phyloP scores from a whole-genome alignment of 2,113 vertebrate genomes.

The Platycercus adscitus region DNA sequence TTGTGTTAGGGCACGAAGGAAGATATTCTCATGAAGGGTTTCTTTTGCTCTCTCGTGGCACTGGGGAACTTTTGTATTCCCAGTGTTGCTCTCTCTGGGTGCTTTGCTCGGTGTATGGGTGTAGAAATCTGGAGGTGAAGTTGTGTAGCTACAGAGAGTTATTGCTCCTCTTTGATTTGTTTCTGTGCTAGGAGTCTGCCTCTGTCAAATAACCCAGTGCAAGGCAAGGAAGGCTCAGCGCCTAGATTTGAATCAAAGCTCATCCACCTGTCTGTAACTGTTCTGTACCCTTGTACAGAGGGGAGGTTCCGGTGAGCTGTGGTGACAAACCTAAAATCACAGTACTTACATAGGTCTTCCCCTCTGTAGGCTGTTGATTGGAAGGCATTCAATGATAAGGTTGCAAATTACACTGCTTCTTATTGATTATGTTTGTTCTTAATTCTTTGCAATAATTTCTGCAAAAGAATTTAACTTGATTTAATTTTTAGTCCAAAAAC shows the following conservation, averaged over 20 bases:
- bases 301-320: not conserved
- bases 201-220: not conserved
- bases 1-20: not conserved
- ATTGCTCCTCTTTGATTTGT: not conserved
- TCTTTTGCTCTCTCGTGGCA: not conserved
- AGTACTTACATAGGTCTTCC: not conserved
- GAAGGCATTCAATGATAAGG: not conserved
- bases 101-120: not conserved
- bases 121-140: not conserved
- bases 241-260: not conserved
- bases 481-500: not conserved
- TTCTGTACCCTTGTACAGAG: not conserved
- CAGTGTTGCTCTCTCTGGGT: not conserved
- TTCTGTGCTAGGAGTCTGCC: not conserved
- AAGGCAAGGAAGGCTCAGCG: not conserved
- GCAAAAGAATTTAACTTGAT: not conserved
- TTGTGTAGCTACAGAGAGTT: rapidly evolving
- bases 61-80: not conserved
- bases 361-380: not conserved
- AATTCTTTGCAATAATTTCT: not conserved
- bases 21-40: not conserved
- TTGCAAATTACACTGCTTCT: not conserved
- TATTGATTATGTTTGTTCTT: not conserved
- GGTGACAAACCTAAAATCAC: not conserved
- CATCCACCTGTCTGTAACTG: rapidly evolving